Base-by-base conservation (phyloP, 1,140 invertebrate genomes). In the Chelonus insularis region DNA sequence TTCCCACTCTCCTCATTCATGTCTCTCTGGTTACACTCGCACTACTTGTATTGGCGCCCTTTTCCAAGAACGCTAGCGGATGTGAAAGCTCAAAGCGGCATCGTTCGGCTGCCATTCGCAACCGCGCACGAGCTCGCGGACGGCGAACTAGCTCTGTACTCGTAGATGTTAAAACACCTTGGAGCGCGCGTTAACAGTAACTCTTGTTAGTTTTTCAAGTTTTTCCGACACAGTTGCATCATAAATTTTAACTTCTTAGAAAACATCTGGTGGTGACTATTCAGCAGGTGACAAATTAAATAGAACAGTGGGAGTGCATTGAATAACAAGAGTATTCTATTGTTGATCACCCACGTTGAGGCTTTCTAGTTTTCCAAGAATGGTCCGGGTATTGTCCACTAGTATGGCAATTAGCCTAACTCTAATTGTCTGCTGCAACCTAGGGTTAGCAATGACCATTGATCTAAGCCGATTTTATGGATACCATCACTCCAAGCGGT, bases 391-490 rank as follows among this genome's bases (percentile, higher is more conserved):
- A 57, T 70, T 63, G 52, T 47, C 59, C 43, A 73, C 66, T 36
- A 72, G 68, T 25, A 58, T 74, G 67, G 70, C 70, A 37, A 69
- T 76, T 54, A 70, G 76, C 70, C 72, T 76, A 66, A 72, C 74
- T 64, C 72, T 81, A 56, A 72, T 69, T 32, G 68, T 66, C 32
- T 84, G 82, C 75, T 77, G 83, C 62, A 81, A 83, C 16, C 81
- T 86, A 69, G 83, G 84, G 7, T 78, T 83, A 11, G 84, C 84
- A 50, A 80, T 84, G 73, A 86, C 87, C 21, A 85, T 89, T 51
- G 88, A 89, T 76, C 82, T 89, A 36, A 87, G 84, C 71, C 82
- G 85, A 57, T 85, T 89, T 57, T 89, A 89, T 68, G 87, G 86
- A 25, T 87, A 88, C 70, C 68, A 83, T 48, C 84, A 82, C 68